Conservation (phyloP, 2,113 vertebrate genomes). For the Erythrolamprus reginae region DNA sequence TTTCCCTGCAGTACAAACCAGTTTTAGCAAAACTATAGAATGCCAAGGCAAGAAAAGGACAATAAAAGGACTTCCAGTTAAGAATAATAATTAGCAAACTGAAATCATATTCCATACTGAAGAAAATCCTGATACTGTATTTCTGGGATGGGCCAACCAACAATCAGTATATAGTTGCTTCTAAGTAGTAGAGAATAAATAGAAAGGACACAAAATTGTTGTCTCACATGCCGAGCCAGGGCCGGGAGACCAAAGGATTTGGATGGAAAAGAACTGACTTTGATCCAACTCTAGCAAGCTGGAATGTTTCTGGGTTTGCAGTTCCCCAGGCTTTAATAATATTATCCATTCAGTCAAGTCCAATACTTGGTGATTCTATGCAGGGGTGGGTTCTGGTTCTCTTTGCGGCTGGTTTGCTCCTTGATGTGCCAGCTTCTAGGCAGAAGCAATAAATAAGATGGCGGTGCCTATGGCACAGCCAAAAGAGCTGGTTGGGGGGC, state of each 20-base stretch:
- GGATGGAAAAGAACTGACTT: background rate
- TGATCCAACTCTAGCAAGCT: background rate
- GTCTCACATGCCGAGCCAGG: background rate
- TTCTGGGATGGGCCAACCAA: background rate
- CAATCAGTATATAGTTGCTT: background rate
- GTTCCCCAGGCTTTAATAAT: background rate
- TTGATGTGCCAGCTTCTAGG: too few species aligned
- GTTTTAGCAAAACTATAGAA: background rate
- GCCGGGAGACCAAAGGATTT: background rate
- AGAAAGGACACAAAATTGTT: background rate
- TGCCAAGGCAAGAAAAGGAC: background rate
- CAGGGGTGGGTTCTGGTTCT: too few species aligned
- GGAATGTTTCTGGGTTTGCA: background rate
- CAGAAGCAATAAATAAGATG: too few species aligned
- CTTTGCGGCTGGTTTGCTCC: too few species aligned
- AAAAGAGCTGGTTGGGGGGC: too few species aligned
- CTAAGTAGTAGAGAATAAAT: background rate
- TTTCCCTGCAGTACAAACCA: background rate
- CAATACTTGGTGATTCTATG: background rate
- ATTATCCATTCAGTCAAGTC: background rate
- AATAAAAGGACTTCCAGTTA: background rate
- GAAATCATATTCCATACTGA: background rate
- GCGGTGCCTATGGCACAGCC: too few species aligned
- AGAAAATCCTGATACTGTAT: background rate
- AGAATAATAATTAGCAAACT: background rate